Evolutionary conservation across 2,113 vertebrate genomes (phyloP).

Genomic region (Petromus typicus): DNA sequence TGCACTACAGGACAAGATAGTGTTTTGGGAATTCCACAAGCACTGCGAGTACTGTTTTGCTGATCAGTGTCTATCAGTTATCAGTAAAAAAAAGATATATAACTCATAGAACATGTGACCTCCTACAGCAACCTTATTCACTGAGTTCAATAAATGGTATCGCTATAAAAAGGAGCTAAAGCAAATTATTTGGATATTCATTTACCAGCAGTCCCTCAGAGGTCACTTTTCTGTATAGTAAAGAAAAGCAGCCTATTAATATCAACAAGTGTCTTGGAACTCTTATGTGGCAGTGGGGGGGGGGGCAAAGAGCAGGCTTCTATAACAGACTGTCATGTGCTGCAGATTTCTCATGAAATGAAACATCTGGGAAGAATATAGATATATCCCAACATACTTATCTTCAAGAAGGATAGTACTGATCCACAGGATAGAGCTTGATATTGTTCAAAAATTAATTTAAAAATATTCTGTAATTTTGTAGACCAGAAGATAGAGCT

Average conservation of each 20-base stretch:
- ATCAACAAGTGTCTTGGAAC: constrained; percentile 26
- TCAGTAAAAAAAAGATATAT: constrained; percentile 34
- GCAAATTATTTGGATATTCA: not conserved
- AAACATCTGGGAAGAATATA: not conserved
- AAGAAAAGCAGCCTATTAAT: constrained; percentile 15
- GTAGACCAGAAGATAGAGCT: constrained; percentile 6
- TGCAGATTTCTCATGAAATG: constrained; percentile 46
- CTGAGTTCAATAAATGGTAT: constrained; percentile 10
- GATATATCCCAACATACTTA: constrained; percentile 25
- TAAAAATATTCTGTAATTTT: constrained; percentile 40
- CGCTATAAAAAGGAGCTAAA: not conserved
- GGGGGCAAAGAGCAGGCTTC: not conserved
- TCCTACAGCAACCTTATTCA: constrained; percentile 23
- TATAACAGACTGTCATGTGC: constrained; percentile 41
- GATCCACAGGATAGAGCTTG: not conserved
- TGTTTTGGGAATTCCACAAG: constrained; percentile 4
- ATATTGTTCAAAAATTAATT: constrained; percentile 61
- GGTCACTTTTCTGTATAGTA: constrained; percentile 22
- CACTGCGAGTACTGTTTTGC: not conserved
- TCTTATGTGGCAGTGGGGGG: not conserved
- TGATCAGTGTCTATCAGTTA: constrained; percentile 23
- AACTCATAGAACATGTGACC: not conserved
- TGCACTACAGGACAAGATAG: not conserved
- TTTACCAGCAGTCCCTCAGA: constrained; percentile 49
- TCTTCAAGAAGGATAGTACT: not conserved